Evolutionary conservation across 2,888 invertebrate genomes (phyloP).

Genomic region (Drosophila subsilvestris): DNA sequence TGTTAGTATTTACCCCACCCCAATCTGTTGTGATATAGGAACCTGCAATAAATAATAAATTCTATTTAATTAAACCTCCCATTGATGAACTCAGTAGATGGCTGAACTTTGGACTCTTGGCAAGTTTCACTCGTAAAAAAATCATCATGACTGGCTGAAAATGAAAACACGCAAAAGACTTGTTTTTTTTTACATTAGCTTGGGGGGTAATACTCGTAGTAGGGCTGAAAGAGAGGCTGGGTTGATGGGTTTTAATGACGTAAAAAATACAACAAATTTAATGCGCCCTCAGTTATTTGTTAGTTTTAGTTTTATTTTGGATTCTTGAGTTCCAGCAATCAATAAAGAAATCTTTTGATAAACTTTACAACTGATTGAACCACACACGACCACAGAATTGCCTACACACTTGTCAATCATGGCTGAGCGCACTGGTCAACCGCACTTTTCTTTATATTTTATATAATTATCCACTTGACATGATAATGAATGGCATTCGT

Average conservation of each 20-base stretch:
- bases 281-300: neutral
- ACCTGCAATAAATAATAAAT: slow-evolving; percentile 20
- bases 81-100: neutral
- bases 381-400: neutral
- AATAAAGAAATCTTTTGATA: neutral
- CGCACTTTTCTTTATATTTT: slow-evolving; percentile 10
- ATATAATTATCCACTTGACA: neutral
- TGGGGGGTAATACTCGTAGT: no score
- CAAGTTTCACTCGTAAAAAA: neutral
- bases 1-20: neutral
- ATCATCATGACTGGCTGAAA: slow-evolving; percentile 29
- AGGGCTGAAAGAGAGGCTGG: no score
- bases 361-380: no score
- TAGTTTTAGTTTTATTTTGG: neutral
- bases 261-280: neutral
- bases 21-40: slow-evolving; percentile 23
- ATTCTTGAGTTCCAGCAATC: neutral
- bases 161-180: neutral
- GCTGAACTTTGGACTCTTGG: neutral
- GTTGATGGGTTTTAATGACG: neutral
- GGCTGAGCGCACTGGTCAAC: neutral
- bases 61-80: slow-evolving; percentile 7
- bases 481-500: neutral
- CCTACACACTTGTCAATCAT: neutral
- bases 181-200: neutral